Evolutionary conservation across 2,113 vertebrate genomes (phyloP).

Genomic region (Prunella himalayana): DNA sequence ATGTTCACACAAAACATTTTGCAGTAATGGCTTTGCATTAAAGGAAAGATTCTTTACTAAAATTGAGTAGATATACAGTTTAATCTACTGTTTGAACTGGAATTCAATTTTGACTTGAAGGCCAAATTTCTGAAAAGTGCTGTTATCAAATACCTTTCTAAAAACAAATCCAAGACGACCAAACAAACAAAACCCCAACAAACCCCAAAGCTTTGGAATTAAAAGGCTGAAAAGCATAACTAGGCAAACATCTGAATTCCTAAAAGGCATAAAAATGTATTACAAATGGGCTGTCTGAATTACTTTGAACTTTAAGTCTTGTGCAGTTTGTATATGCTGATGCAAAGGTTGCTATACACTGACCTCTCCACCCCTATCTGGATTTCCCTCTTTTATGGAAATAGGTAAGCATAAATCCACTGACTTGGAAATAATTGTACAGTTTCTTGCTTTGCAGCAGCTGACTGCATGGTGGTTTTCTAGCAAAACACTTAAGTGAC

Average conservation of each 20-base stretch:
- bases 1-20: background rate
- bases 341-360: background rate
- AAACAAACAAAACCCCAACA: background rate
- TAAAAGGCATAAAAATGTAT: background rate
- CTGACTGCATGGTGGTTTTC: background rate
- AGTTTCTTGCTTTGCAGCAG: background rate
- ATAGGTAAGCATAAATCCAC: background rate
- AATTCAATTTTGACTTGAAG: background rate
- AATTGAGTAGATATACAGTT: background rate
- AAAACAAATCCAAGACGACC: background rate
- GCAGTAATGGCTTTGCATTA: background rate
- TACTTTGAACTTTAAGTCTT: background rate
- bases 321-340: background rate
- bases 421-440: background rate
- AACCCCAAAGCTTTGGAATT: background rate
- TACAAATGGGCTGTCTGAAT: background rate
- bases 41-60: background rate
- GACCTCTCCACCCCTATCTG: background rate
- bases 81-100: background rate
- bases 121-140: background rate
- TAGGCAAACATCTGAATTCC: background rate
- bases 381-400: background rate
- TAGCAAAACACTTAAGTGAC: slow-evolving; percentile 28
- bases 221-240: background rate
- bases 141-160: background rate